These are phyloP conservation scores for Apis florea DNA, from an alignment of 1,140 invertebrate genomes.

Conservation along the genomic window DNA sequence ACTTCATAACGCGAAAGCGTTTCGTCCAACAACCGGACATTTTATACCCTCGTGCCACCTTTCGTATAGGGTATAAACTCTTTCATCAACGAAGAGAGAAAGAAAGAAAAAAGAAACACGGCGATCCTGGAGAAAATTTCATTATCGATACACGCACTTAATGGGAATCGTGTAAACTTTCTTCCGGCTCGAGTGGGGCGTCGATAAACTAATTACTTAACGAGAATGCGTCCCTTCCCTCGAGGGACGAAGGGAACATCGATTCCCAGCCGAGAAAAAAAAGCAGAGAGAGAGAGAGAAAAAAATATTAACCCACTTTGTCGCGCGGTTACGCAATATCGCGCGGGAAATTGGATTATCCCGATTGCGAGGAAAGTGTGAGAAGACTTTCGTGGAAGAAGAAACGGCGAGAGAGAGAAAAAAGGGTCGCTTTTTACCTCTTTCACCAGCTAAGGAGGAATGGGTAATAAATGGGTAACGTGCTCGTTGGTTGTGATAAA, in stretches of 20 bases:
- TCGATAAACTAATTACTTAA: conserved; percentile 70
- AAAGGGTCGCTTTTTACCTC: not conserved
- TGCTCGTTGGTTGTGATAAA: no score
- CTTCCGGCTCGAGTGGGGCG: not conserved
- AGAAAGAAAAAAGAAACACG: not conserved
- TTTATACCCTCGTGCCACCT: not conserved
- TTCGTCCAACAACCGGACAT: not conserved
- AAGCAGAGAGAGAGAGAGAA: not conserved
- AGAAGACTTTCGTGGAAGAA: not conserved
- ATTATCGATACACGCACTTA: conserved; percentile 49
- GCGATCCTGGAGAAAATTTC: conserved; percentile 27
- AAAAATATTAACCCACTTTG: conserved; percentile 67
- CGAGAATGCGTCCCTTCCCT: conserved; percentile 26
- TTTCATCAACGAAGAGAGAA: not conserved
- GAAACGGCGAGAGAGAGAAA: not conserved
- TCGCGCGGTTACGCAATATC: conserved; percentile 62
- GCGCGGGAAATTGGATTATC: conserved; percentile 18
- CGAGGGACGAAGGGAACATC: conserved; percentile 25
- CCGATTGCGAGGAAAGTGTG: not conserved
- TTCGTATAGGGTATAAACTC: not conserved
- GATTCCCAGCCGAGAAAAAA: conserved; percentile 3
- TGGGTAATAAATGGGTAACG: not conserved
- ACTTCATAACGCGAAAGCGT: conserved; percentile 4
- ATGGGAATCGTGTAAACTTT: conserved; percentile 30
- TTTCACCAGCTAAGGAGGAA: no score